Evolutionary conservation across 2,888 invertebrate species (phyloP).

Genomic region (Polietes domitor): DNA sequence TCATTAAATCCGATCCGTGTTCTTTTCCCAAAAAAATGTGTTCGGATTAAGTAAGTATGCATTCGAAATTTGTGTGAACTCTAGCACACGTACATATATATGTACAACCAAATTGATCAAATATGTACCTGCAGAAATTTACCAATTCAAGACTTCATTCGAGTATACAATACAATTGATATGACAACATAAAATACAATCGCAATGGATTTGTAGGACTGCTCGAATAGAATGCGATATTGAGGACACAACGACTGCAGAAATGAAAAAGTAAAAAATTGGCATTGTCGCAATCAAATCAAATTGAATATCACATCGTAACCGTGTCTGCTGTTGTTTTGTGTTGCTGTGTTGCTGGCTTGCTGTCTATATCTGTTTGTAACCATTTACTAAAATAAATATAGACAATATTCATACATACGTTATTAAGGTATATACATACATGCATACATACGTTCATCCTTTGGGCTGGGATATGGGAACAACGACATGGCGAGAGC

Average conservation of each 20-base stretch:
- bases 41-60: slow-evolving; percentile 22
- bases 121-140: slow-evolving; percentile 18
- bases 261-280: slow-evolving; percentile 62
- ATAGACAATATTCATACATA: slow-evolving; percentile 61
- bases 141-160: background rate
- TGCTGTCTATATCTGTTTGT: slow-evolving; percentile 5
- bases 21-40: background rate
- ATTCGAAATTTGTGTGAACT: slow-evolving; percentile 16
- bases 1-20: background rate
- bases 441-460: background rate
- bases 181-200: slow-evolving; percentile 63
- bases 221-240: background rate
- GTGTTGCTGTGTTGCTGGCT: background rate
- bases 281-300: slow-evolving; percentile 74
- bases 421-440: slow-evolving; percentile 46
- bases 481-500: background rate
- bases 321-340: slow-evolving; percentile 48
- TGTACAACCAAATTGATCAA: slow-evolving; percentile 19
- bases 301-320: slow-evolving; percentile 77
- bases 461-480: background rate
- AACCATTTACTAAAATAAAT: slow-evolving; percentile 62
- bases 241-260: background rate
- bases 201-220: slow-evolving; percentile 49
- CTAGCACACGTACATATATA: slow-evolving; percentile 2
- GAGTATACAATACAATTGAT: slow-evolving; percentile 56